Evolutionary conservation across 2,797 vertebrate genomes (phyloP), one percentile per base, ranked within the genome.

Genomic region (Artibeus jamaicensis): DNA sequence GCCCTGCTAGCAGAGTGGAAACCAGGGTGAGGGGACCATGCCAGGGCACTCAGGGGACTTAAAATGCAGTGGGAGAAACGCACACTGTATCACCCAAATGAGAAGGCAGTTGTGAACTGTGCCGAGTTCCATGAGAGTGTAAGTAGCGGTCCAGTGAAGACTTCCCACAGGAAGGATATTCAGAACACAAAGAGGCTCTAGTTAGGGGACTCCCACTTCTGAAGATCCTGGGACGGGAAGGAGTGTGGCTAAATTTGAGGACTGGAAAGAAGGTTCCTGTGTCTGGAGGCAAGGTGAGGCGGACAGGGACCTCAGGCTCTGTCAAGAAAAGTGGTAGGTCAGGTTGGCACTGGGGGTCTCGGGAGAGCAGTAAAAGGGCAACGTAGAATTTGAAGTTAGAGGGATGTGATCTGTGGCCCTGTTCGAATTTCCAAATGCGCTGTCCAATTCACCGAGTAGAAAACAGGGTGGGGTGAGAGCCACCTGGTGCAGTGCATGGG

Each of bases 251-350:
- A 18, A 21, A 14, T 62, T 29, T 46, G 42, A 85, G 73, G 42
- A n/a, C 1, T 0, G 16, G 15, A 9, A 26, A 48, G 46, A 59
- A 57, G 37, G 21, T 42, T 22, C 3, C 0, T 5, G 1, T 0
- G 37, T 2, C 24, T 34, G 24, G 74, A 86, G 62, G 44, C 37
- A 44, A 18, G 22, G 4, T 9, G 3, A n/a, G 26, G 19, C 9
- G 21, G 21, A 3, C 0, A 4, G 21, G 8, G 39, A 22, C 32
- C 32, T 44, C 1, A 6, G 46, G 21, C 4, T 79, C 3, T 26
- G 9, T 32, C 39, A 29, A 18, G 46, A 50, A 11, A 53, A 21
- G 16, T 19, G 22, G 4, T 1, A 6, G 16, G 1, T 34, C 19
- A 12, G 44, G 12, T n/a, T 44, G 18, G 2, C 46, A 0, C 5